Evolutionary conservation across 2,113 vertebrate species (phyloP), one percentile per base, ranked within the genome.

Genomic region (Pheucticus melanocephalus): DNA sequence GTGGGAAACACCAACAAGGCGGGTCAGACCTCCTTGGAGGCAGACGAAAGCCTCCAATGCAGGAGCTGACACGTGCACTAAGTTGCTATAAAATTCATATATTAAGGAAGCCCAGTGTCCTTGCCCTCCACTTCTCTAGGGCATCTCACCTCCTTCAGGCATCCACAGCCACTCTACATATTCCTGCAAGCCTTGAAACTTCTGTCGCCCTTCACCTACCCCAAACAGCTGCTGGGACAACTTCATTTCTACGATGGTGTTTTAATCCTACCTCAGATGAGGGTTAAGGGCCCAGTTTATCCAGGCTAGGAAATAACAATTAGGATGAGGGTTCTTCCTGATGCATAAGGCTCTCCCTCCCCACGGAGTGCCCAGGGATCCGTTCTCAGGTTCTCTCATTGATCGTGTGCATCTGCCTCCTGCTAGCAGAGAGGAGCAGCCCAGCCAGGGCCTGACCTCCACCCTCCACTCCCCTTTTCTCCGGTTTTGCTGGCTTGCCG

Each of bases 301-400:
- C 40, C 21, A 3, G 17, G 12, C 23, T 11, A 35, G 40, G 22
- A 81, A 81, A 54, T 5, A 5, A 31, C 33, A 88, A 35, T 1
- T 27, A 51, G 90, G 51, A 59, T 0, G 2, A 70, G 42, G 30
- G 19, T 5, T 50, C 10, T 47, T 33, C 33, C 44, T 31, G 21
- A 22, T 23, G 6, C 9, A 5, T 31, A 37, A 93, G 33, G 11
- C 14, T 82, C 23, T 88, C 73, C 45, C 76, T 83, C 80, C 45
- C 25, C 59, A 70, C 1, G 1, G 83, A 86, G 60, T 47, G 76
- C 72, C 80, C 61, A 24, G 56, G 44, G 76, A 86, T 73, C 56
- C 35, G 93, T 90, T 95, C 80, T 97, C 76, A 92, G 64, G 24
- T 95, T 88, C 44, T 92, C 27, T 86, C 80, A 96, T 97, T 95